Conservation (phyloP, 2,888 invertebrate genomes). For the Gibbula magus region DNA sequence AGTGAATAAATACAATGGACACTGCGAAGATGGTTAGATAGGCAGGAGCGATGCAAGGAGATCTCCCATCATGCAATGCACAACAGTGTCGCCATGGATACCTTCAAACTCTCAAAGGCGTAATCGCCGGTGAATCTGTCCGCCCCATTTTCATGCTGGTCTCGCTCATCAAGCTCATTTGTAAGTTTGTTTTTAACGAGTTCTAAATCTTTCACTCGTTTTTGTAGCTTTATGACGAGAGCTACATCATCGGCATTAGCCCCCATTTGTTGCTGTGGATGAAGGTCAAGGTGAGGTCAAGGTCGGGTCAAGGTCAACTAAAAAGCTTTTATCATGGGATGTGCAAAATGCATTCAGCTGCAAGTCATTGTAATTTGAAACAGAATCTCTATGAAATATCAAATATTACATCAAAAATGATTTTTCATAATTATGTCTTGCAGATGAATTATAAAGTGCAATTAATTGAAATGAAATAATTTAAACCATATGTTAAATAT, state of each 20-base stretch:
- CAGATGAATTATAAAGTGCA: no score
- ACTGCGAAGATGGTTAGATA: background rate
- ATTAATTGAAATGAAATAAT: background rate
- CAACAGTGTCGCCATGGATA: constrained; percentile 24
- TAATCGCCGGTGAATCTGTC: constrained; percentile 33
- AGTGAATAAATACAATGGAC: no score
- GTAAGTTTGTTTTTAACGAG: constrained; percentile 85
- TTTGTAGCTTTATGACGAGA: constrained; percentile 86
- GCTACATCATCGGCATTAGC: constrained; percentile 76
- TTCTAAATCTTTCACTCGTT: constrained; percentile 66
- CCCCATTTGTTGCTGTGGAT: constrained; percentile 49
- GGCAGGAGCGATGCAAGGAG: background rate
- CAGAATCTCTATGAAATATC: no score
- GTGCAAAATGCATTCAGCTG: no score
- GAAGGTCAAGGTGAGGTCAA: constrained; percentile 1
- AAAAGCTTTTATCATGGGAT: background rate
- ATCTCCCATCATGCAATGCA: constrained; percentile 4
- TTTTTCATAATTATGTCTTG: no score
- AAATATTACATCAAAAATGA: no score
- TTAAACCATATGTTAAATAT: background rate
- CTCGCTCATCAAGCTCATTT: constrained; percentile 84
- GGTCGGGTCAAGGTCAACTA: background rate
- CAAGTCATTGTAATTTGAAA: no score
- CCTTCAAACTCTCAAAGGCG: constrained; percentile 54
- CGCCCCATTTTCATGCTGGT: constrained; percentile 76